Percentiles rank a stretch among this genome's conserved stretches.
Evolutionary conservation across 2,113 vertebrate genomes (phyloP).

Genomic region (Nicator chloris): DNA sequence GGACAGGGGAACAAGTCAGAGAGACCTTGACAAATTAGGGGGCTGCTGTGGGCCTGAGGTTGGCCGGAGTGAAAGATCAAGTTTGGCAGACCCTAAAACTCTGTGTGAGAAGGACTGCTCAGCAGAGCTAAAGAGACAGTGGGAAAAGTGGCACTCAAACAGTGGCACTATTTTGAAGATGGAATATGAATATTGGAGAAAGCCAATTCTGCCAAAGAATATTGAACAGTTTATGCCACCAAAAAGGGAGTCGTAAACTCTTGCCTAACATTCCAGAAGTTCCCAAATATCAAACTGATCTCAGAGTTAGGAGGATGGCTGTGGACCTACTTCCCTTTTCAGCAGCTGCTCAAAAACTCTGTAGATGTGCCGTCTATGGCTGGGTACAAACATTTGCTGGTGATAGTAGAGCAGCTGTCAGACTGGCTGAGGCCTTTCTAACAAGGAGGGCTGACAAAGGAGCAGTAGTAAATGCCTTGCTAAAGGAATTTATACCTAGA

Average conservation of each 20-base stretch:
- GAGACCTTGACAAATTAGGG: not conserved
- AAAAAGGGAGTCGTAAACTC: not conserved
- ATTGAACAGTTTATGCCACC: not conserved
- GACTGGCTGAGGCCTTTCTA: not conserved
- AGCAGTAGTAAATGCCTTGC: not conserved
- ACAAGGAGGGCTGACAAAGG: not conserved
- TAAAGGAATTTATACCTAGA: not conserved
- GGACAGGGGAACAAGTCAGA: fast-evolving
- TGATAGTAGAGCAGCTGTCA: not conserved
- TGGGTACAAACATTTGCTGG: not conserved
- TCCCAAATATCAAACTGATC: not conserved
- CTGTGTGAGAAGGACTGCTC: not conserved
- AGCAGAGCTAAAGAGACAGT: not conserved
- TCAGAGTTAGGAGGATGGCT: not conserved
- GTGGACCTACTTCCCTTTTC: not conserved
- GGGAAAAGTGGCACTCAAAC: not conserved
- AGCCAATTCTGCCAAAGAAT: not conserved
- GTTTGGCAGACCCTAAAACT: no score
- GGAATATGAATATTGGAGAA: fast-evolving
- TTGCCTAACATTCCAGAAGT: not conserved
- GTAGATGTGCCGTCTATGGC: fast-evolving
- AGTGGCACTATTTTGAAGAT: no score
- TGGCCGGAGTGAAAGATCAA: not conserved
- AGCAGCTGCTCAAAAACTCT: not conserved
- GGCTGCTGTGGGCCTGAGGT: not conserved